Conservation (phyloP, 2,888 invertebrate species). For the Geophilus truncorum region DNA sequence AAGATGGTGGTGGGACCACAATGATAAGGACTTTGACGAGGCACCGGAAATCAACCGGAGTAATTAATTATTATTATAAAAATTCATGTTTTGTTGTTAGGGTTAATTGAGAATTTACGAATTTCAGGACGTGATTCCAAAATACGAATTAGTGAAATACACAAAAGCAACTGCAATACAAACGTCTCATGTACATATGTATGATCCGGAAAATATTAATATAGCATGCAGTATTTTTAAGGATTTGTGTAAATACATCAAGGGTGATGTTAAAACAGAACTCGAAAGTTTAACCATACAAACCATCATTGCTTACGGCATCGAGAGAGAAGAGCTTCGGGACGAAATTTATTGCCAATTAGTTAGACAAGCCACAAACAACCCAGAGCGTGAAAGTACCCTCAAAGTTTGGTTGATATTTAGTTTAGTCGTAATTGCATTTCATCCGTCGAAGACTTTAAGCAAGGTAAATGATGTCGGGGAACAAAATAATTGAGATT, state of each 20-base stretch:
- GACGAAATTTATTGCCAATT: conserved; percentile 89
- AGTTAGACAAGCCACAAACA: conserved; percentile 81
- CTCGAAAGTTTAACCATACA: conserved; percentile 78
- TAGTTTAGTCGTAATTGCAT: conserved; percentile 83
- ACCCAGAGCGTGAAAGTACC: conserved; percentile 75
- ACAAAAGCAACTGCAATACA: conserved; percentile 83
- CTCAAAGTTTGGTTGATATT: conserved; percentile 83
- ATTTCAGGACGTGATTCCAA: conserved; percentile 60
- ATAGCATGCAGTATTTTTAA: conserved; percentile 85
- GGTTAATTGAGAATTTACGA: background rate
- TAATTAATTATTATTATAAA: too few species aligned
- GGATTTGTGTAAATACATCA: conserved; percentile 82
- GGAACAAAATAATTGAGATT: conserved; percentile 23
- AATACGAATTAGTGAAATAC: conserved; percentile 88
- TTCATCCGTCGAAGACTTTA: conserved; percentile 79
- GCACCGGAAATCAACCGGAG: conserved; percentile 40
- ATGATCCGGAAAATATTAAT: conserved; percentile 88
- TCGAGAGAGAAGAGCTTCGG: conserved; percentile 83
- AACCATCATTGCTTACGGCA: conserved; percentile 74
- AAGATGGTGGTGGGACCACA: conserved; percentile 44
- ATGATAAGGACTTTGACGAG: conserved; percentile 42
- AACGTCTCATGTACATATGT: conserved; percentile 88
- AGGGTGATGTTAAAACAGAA: conserved; percentile 79
- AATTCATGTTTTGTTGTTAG: background rate
- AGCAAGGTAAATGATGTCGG: too few species aligned